Evolutionary conservation across 2,888 invertebrate species (phyloP).

Genomic region (Drosophila merina): DNA sequence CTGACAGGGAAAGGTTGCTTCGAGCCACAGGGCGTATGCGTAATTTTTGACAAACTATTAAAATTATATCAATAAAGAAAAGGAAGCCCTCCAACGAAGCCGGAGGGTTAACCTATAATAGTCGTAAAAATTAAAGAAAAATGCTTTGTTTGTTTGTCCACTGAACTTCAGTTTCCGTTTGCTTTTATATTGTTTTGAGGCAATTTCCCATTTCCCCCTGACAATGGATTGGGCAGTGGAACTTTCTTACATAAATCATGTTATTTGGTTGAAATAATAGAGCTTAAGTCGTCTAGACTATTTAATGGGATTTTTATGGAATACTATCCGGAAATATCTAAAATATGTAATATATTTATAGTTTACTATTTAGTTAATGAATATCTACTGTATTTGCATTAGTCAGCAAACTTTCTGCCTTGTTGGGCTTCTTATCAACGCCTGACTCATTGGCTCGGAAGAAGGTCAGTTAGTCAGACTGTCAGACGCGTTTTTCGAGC

Average conservation of each 20-base stretch:
- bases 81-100: conserved; percentile 20
- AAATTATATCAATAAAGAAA: conserved; percentile 33
- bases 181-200: conserved; percentile 25
- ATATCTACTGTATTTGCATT: conserved; percentile 6
- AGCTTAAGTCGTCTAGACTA: too few relatives aligned
- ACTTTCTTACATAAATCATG: neutral
- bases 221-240: neutral
- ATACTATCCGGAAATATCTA: too few relatives aligned
- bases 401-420: conserved; percentile 14
- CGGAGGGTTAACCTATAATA: conserved; percentile 3
- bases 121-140: conserved; percentile 18
- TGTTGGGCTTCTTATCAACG: conserved; percentile 13
- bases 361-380: neutral
- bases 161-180: conserved; percentile 14
- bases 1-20: conserved; percentile 22
- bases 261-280: neutral
- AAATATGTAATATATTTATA: too few relatives aligned
- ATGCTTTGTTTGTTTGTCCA: conserved; percentile 19
- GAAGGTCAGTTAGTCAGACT: conserved; percentile 37
- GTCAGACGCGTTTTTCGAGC: conserved; percentile 19
- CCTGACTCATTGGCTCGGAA: conserved; percentile 28
- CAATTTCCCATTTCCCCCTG: neutral
- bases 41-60: conserved; percentile 30
- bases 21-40: conserved; percentile 33
- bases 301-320: too few relatives aligned